phyloP scores from a whole-genome alignment of 2,113 vertebrate species.

The Aspiorhynchus laticeps region DNA sequence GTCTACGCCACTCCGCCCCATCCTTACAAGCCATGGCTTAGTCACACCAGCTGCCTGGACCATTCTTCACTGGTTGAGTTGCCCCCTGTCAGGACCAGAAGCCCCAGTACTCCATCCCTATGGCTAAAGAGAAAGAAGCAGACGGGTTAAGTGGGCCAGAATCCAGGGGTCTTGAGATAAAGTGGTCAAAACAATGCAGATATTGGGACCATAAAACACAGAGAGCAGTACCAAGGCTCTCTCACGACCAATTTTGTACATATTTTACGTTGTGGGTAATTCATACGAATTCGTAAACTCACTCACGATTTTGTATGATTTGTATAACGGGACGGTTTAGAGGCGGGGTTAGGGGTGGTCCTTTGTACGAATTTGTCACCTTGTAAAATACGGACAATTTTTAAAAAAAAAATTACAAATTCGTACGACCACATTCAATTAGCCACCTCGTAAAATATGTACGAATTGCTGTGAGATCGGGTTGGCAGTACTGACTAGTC shows the following conservation, averaged over 20 bases:
- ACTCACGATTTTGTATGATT: too few relatives aligned
- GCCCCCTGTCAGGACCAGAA: slow-evolving; percentile 53
- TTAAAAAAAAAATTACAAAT: too few relatives aligned
- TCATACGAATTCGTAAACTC: too few relatives aligned
- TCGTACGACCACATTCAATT: too few relatives aligned
- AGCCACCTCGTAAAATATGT: too few relatives aligned
- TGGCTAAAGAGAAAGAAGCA: not conserved
- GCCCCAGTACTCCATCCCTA: slow-evolving; percentile 58
- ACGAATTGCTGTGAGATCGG: too few relatives aligned
- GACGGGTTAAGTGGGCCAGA: not conserved
- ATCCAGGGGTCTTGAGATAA: not conserved
- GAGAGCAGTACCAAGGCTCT: not conserved
- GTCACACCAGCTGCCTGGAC: slow-evolving; percentile 92
- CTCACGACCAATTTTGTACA: too few relatives aligned
- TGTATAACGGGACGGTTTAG: too few relatives aligned
- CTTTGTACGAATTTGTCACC: too few relatives aligned
- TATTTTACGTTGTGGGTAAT: too few relatives aligned
- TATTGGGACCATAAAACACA: not conserved
- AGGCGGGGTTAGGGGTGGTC: too few relatives aligned
- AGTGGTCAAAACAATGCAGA: slow-evolving; percentile 8
- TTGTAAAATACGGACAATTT: too few relatives aligned
- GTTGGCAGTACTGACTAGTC: not conserved
- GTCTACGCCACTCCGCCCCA: slow-evolving; percentile 66
- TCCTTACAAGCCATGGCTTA: slow-evolving; percentile 84
- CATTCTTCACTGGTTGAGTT: slow-evolving; percentile 77